Evolutionary conservation across 2,888 invertebrate species (phyloP).

Genomic region (Eupithecia subfuscata): DNA sequence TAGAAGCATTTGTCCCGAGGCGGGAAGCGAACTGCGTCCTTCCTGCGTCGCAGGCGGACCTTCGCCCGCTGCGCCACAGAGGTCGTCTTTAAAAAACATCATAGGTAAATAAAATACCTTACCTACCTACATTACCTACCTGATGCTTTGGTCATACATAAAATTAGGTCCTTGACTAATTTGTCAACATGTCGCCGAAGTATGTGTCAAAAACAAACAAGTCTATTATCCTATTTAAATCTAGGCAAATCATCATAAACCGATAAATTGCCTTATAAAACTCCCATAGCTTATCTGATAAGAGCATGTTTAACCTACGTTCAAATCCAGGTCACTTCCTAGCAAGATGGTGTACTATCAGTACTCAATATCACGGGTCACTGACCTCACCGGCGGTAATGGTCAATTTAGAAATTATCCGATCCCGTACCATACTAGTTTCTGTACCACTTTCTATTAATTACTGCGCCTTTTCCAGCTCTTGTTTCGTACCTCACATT

Average conservation of each 20-base stretch:
- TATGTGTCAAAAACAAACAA: neutral
- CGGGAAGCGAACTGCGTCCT: neutral
- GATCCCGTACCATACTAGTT: conserved; percentile 63
- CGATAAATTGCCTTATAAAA: conserved; percentile 23
- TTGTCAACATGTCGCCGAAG: neutral
- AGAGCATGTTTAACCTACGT: conserved; percentile 35
- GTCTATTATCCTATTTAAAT: neutral
- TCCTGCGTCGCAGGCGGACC: neutral
- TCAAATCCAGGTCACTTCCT: conserved; percentile 39
- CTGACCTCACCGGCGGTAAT: conserved; percentile 56
- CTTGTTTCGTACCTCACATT: conserved; percentile 66
- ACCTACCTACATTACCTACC: neutral
- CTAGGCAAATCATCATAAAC: conserved; percentile 18
- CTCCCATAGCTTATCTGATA: conserved; percentile 37
- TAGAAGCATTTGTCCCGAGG: neutral
- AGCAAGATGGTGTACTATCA: conserved; percentile 39
- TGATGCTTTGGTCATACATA: neutral
- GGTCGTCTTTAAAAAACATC: neutral
- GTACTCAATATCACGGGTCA: conserved; percentile 51
- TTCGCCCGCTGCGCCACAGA: neutral
- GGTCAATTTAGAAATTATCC: conserved; percentile 69
- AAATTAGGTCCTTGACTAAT: neutral
- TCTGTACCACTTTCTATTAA: conserved; percentile 75
- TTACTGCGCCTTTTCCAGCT: conserved; percentile 69
- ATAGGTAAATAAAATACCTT: neutral